phyloP scores from a whole-genome alignment of 1,140 invertebrate species.

The Octopus bimaculoides region DNA sequence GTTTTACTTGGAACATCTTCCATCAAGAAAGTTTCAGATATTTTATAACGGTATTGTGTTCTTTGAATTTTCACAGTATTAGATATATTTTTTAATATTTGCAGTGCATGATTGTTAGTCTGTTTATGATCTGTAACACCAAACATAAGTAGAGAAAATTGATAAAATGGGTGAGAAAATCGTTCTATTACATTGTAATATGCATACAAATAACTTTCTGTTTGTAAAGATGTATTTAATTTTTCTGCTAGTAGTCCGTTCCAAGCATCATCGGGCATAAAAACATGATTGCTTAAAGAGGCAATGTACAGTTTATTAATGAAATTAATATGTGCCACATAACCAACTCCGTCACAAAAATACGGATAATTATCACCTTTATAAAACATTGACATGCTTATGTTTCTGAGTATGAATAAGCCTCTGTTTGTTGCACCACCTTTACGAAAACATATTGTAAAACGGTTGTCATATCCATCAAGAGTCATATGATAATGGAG shows the following conservation, averaged over 20 bases:
- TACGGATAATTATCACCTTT: neutral
- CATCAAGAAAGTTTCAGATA: no score
- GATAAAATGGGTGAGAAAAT: no score
- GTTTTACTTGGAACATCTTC: no score
- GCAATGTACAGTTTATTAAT: conserved; percentile 1
- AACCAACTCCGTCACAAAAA: neutral
- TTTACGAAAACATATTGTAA: neutral
- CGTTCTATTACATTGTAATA: no score
- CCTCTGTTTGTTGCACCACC: neutral
- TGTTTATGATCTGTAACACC: no score
- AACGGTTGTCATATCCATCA: neutral
- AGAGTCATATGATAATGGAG: neutral
- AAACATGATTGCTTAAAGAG: neutral
- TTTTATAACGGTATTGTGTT: no score
- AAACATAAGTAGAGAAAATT: no score
- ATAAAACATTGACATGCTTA: neutral
- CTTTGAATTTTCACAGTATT: no score
- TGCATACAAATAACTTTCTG: no score
- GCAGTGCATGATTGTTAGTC: no score
- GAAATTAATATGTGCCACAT: neutral
- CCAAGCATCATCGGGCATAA: neutral
- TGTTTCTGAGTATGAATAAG: neutral
- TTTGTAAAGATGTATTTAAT: neutral
- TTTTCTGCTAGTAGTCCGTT: neutral
- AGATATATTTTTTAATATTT: no score